Percentiles rank a stretch among this genome's conserved stretches.
phyloP scores from a whole-genome alignment of 2,888 invertebrate genomes.

The Volucella inanis region DNA sequence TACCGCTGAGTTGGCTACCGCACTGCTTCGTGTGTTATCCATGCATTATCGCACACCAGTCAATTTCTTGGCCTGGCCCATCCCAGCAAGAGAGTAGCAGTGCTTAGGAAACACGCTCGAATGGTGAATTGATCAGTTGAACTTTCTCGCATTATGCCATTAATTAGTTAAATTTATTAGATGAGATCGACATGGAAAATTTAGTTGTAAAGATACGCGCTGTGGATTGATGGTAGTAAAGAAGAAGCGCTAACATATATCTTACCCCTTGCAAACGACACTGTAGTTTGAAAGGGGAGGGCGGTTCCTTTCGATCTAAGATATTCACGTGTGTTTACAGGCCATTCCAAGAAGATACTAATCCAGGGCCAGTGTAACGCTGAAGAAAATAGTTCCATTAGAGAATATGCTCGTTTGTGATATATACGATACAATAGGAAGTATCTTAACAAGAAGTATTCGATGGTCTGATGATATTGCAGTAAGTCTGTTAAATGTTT shows the following conservation, averaged over 20 bases:
- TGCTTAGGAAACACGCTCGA: slow-evolving; percentile 62
- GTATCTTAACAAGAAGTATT: too few species aligned
- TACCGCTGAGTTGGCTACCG: slow-evolving; percentile 37
- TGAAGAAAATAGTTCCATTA: slow-evolving; percentile 64
- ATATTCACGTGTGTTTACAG: slow-evolving; percentile 59
- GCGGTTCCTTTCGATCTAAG: background rate
- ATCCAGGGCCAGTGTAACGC: slow-evolving; percentile 61
- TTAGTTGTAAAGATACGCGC: slow-evolving; percentile 74
- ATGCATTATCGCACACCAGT: slow-evolving; percentile 67
- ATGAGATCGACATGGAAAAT: slow-evolving; percentile 77
- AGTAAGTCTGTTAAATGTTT: too few species aligned
- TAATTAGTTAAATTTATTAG: slow-evolving; percentile 83
- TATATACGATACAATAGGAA: background rate
- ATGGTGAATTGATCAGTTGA: slow-evolving; percentile 72
- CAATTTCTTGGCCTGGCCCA: slow-evolving; percentile 59
- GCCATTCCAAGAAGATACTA: slow-evolving; percentile 66
- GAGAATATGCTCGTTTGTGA: slow-evolving; percentile 45
- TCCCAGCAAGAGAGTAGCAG: slow-evolving; percentile 12
- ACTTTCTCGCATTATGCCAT: slow-evolving; percentile 79
- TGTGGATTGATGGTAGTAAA: slow-evolving; percentile 59
- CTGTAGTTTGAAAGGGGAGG: background rate
- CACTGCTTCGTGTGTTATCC: slow-evolving; percentile 42
- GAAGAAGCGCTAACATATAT: slow-evolving; percentile 54
- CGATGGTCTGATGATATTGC: too few species aligned
- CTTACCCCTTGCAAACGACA: slow-evolving; percentile 1